Conservation (phyloP, 2,888 invertebrate genomes). For the Iphiclides podalirius region DNA sequence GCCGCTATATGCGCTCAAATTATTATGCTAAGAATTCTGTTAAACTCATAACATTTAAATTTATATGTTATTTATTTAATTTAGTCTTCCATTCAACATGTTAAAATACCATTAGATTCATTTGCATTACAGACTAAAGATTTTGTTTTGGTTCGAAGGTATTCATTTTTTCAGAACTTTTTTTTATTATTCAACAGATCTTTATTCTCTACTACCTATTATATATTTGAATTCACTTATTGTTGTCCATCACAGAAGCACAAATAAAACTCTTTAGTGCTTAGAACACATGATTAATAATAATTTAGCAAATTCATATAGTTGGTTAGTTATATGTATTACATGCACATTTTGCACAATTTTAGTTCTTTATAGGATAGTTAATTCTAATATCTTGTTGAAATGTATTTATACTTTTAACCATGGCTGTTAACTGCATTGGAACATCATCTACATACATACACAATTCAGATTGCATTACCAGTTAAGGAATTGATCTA, state of each 20-base stretch:
- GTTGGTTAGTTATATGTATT: slow-evolving; percentile 43
- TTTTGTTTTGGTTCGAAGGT: not conserved
- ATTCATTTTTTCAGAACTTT: not conserved
- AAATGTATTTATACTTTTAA: slow-evolving; percentile 24
- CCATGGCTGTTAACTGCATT: slow-evolving; percentile 23
- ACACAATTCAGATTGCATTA: slow-evolving; percentile 41
- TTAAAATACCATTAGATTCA: no score
- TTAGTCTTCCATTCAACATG: slow-evolving; percentile 8
- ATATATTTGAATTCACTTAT: slow-evolving; percentile 21
- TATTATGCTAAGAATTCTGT: slow-evolving; percentile 7
- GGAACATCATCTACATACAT: slow-evolving; percentile 16
- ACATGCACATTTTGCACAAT: slow-evolving; percentile 67
- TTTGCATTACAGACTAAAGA: no score
- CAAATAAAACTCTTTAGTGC: slow-evolving; percentile 34
- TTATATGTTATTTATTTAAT: slow-evolving; percentile 5
- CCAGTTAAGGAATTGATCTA: slow-evolving; percentile 56
- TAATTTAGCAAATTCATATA: slow-evolving; percentile 35
- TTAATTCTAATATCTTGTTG: slow-evolving; percentile 30
- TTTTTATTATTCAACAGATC: not conserved
- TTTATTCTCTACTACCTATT: not conserved
- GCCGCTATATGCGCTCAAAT: slow-evolving; percentile 41
- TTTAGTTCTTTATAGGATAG: slow-evolving; percentile 44
- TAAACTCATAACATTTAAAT: slow-evolving; percentile 8
- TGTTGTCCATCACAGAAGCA: slow-evolving; percentile 19
- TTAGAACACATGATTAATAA: slow-evolving; percentile 39